A percentile compares a stretch with the other conserved stretches of the same genome.
These are phyloP conservation scores for Macroteleia sp. DNA, from an alignment of 2,888 invertebrate genomes.

Conservation along the genomic window DNA sequence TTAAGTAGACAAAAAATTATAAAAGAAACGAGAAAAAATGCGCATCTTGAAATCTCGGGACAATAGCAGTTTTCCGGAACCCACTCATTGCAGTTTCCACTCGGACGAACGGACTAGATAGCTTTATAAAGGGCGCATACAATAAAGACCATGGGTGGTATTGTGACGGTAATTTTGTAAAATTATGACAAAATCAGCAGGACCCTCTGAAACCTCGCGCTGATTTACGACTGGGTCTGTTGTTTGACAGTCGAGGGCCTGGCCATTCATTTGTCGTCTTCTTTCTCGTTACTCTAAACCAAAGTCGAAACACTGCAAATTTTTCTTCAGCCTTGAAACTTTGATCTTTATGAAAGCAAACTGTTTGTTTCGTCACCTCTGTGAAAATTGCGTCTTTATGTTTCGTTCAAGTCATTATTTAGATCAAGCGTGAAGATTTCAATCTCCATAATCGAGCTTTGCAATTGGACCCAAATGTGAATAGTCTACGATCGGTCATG, in stretches of 20 bases:
- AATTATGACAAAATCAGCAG: slow-evolving; percentile 57
- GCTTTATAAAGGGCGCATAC: slow-evolving; percentile 16
- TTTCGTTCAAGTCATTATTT: slow-evolving; percentile 25
- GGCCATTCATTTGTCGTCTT: slow-evolving; percentile 10
- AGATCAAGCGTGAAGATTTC: slow-evolving; percentile 31
- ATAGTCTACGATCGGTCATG: too few species aligned
- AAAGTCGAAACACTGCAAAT: background rate
- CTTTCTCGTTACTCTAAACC: too few species aligned
- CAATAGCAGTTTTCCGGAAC: slow-evolving; percentile 30
- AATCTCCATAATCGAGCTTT: slow-evolving; percentile 36
- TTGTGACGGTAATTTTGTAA: slow-evolving; percentile 39
- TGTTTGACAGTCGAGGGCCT: background rate
- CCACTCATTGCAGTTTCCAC: slow-evolving; percentile 9
- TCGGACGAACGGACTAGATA: slow-evolving; percentile 24
- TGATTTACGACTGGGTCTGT: slow-evolving; percentile 48
- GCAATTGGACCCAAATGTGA: slow-evolving; percentile 6
- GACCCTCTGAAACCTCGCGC: slow-evolving; percentile 30
- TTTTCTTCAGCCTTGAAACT: slow-evolving; percentile 25
- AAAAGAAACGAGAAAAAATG: background rate
- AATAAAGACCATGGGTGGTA: slow-evolving; percentile 17
- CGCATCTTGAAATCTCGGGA: background rate
- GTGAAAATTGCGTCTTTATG: slow-evolving; percentile 12
- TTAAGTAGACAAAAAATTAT: background rate
- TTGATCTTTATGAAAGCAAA: slow-evolving; percentile 9
- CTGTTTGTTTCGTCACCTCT: slow-evolving; percentile 4